Base-by-base conservation (phyloP, 2,797 vertebrate species). In the Bradypodion pumilum region DNA sequence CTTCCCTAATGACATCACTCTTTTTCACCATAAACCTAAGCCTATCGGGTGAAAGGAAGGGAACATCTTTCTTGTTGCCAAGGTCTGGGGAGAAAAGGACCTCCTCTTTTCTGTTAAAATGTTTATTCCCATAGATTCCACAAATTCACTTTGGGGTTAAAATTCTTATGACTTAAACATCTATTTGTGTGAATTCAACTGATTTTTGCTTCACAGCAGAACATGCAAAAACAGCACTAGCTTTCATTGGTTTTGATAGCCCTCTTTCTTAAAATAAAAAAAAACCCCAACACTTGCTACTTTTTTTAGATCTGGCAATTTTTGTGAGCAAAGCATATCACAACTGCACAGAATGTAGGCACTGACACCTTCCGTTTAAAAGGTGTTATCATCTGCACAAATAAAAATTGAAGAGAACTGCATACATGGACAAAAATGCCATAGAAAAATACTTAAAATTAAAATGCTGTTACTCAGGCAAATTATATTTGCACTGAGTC, bases 101-200 rank as follows among this genome's bases (percentile, higher is more conserved):
- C 83, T 92, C 93, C 88, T 84, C 59, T 78, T 62, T 77, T 59
- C 72, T 49, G 32, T 40, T 85, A 86, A 89, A 86, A 80, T 82
- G 87, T 46, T 75, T 78, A 82, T 86, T 89, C 91, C 92, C 91
- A 84, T 89, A 89, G 79, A 92, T 87, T 89, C 90, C 92, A 88
- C 74, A 88, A 83, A 90, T 83, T 88, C 88, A 88, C 86, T 89
- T 85, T 86, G 90, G 83, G 90, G 69, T 91, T 86, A 89, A 89
- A 74, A 84, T 82, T 90, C 74, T 91, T 90, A 89, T 90, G 83
- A 91, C 85, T 29, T 80, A 86, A 72, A 83, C 46, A 86, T 87
- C 91, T 91, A 82, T 87, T 84, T 32, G 87, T 78, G 90, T 86
- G 86, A 89, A 91, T 88, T 40, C 29, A 44, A 13, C 44, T 21